Evolutionary conservation across 2,113 vertebrate species (phyloP).

Genomic region (Uropsilus gracilis): DNA sequence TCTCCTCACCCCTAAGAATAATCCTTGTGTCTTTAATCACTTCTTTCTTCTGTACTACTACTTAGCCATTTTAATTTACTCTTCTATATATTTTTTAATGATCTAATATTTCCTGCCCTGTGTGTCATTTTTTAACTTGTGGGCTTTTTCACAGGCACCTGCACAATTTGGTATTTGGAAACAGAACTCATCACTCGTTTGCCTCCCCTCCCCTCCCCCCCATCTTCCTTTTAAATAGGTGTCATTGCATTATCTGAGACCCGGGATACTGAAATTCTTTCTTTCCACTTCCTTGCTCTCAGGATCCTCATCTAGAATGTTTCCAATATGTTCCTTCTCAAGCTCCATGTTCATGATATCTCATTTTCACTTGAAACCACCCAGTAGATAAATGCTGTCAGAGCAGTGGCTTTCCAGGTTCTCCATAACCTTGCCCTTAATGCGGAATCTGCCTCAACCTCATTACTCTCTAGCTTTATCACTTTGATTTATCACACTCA

Average conservation of each 20-base stretch:
- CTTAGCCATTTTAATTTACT: neutral
- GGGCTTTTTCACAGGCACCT: neutral
- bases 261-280: neutral
- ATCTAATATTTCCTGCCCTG: neutral
- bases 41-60: neutral
- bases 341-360: neutral
- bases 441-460: neutral
- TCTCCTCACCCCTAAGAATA: neutral
- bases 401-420: neutral
- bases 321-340: neutral
- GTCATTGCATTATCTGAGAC: neutral
- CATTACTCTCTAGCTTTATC: neutral
- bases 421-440: neutral
- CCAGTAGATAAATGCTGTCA: neutral
- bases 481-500: neutral
- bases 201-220: no score
- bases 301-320: neutral
- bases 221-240: neutral
- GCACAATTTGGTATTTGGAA: neutral
- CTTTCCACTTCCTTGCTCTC: neutral
- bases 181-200: neutral
- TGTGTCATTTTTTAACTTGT: neutral
- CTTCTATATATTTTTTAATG: neutral
- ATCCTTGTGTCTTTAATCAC: neutral
- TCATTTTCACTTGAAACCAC: neutral